Evolutionary conservation across 2,113 vertebrate genomes (phyloP).

Genomic region (Triplophysa rosa): DNA sequence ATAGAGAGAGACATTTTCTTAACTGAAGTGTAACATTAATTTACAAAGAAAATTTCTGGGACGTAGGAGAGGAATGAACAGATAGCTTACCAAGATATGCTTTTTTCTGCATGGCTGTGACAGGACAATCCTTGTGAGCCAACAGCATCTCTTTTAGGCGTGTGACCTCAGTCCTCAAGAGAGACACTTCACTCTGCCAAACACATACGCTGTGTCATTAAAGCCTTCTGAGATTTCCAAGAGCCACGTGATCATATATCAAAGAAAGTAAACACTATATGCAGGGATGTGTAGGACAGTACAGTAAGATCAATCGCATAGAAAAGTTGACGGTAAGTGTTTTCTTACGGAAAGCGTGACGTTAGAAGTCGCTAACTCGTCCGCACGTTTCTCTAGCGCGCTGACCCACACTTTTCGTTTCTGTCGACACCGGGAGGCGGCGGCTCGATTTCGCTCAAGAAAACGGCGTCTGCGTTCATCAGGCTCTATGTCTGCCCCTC

Average conservation of each 20-base stretch:
- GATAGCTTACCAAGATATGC: slow-evolving; percentile 73
- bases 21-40: too few relatives aligned
- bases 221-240: background rate
- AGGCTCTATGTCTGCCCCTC: slow-evolving; percentile 88
- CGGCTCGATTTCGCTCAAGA: slow-evolving; percentile 90
- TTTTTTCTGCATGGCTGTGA: slow-evolving; percentile 95
- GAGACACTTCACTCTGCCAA: slow-evolving; percentile 81
- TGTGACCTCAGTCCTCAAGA: slow-evolving; percentile 91
- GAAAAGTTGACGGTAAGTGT: too few relatives aligned
- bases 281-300: background rate
- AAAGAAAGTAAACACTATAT: background rate
- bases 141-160: slow-evolving; percentile 94
- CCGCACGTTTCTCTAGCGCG: slow-evolving; percentile 93
- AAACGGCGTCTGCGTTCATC: slow-evolving; percentile 92
- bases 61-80: background rate
- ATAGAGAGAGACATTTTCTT: slow-evolving; percentile 62
- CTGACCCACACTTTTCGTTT: slow-evolving; percentile 94
- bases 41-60: background rate
- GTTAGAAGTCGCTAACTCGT: slow-evolving; percentile 90
- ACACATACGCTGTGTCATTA: slow-evolving; percentile 6
- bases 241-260: slow-evolving; percentile 14
- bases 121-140: slow-evolving; percentile 96
- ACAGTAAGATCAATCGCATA: background rate
- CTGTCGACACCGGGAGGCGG: slow-evolving; percentile 91
- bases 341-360: slow-evolving; percentile 85